A percentile compares a stretch with the other conserved stretches of the same genome.
Conservation (phyloP, 1,140 invertebrate species). For the Andricus grossulariae region DNA sequence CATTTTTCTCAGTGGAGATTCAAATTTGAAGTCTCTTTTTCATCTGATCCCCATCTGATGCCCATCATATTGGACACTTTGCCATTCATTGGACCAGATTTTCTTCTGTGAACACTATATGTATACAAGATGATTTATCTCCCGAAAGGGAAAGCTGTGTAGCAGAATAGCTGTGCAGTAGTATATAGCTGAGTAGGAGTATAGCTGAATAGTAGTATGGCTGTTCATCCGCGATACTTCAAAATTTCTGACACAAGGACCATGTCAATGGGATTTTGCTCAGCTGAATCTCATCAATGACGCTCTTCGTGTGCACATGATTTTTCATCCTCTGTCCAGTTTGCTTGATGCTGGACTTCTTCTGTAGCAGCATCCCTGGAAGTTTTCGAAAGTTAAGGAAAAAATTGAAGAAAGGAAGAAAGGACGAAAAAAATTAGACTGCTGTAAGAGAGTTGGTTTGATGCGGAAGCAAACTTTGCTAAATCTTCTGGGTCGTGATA, state of each 20-base stretch:
- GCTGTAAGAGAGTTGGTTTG: background rate
- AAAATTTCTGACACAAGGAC: background rate
- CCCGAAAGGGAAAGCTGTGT: too few species aligned
- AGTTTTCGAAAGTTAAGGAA: background rate
- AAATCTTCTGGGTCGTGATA: conserved; percentile 22
- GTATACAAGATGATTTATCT: too few species aligned
- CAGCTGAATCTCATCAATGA: conserved; percentile 23
- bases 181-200: too few species aligned
- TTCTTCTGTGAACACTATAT: too few species aligned
- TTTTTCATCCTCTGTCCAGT: conserved; percentile 19
- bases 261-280: background rate
- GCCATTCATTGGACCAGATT: too few species aligned
- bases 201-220: background rate
- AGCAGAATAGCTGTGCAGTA: too few species aligned
- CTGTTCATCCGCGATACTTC: conserved; percentile 17
- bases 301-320: background rate
- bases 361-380: background rate
- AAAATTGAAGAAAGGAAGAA: conserved; percentile 1
- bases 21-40: too few species aligned
- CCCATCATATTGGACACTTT: too few species aligned
- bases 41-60: too few species aligned
- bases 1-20: too few species aligned
- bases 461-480: conserved; percentile 13
- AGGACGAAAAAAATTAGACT: background rate
- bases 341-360: background rate